Evolutionary conservation across 2,888 invertebrate genomes (phyloP).

Genomic region (Troides helena): DNA sequence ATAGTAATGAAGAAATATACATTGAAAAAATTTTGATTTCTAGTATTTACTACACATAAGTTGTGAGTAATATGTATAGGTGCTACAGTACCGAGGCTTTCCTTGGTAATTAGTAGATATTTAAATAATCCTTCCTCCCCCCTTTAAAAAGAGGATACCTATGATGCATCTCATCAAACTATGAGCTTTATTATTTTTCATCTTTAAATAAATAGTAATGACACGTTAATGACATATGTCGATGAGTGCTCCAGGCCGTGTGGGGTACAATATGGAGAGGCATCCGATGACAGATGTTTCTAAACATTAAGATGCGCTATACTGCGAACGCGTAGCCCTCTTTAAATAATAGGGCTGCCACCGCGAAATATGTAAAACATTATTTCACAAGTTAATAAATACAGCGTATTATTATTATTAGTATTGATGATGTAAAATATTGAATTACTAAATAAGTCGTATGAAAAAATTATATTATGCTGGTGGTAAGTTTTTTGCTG

Average conservation of each 20-base stretch:
- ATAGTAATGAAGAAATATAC: too few relatives aligned
- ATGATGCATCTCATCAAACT: background rate
- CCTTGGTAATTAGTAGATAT: too few relatives aligned
- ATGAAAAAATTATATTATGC: too few relatives aligned
- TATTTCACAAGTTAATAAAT: background rate
- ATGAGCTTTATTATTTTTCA: slow-evolving; percentile 10
- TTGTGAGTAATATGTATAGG: too few relatives aligned
- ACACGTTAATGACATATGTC: slow-evolving; percentile 39
- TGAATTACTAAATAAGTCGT: too few relatives aligned
- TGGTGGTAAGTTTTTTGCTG: too few relatives aligned
- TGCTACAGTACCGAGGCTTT: too few relatives aligned
- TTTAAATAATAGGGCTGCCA: slow-evolving; percentile 14
- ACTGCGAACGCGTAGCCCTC: slow-evolving; percentile 24
- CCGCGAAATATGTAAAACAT: background rate
- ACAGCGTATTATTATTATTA: too few relatives aligned
- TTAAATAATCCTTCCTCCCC: too few relatives aligned
- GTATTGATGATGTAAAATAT: too few relatives aligned
- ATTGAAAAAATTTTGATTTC: too few relatives aligned
- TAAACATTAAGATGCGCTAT: slow-evolving; percentile 37
- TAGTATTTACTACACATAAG: too few relatives aligned
- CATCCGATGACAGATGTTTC: slow-evolving; percentile 39
- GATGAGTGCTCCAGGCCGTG: slow-evolving; percentile 36
- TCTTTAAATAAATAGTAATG: slow-evolving; percentile 37
- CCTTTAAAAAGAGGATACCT: background rate
- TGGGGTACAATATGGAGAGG: slow-evolving; percentile 36